Evolutionary conservation across 2,888 invertebrate species (phyloP).

Genomic region (Carpatolechia fugitivella): DNA sequence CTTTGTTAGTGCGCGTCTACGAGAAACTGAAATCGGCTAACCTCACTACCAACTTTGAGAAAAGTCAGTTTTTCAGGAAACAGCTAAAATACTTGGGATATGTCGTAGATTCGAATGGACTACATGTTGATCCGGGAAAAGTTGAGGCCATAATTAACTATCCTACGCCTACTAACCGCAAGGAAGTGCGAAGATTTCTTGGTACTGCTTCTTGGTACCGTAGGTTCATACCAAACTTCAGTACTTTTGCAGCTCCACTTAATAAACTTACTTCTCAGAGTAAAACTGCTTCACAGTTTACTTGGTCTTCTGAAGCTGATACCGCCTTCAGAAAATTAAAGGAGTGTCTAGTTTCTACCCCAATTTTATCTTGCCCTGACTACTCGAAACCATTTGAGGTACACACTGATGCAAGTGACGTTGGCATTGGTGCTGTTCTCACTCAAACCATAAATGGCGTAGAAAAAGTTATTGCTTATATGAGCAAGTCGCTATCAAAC

Average conservation of each 20-base stretch:
- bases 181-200: not conserved
- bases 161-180: no score
- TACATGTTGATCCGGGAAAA: not conserved
- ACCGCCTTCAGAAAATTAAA: slow-evolving; percentile 25
- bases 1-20: no score
- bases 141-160: not conserved
- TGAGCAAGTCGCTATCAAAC: slow-evolving; percentile 15
- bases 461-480: slow-evolving; percentile 20
- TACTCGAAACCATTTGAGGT: slow-evolving; percentile 20
- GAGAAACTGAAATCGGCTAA: no score
- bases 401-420: slow-evolving; percentile 14
- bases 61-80: no score
- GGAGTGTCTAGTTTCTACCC: slow-evolving; percentile 16
- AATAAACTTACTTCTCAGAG: slow-evolving; percentile 26
- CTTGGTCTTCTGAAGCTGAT: slow-evolving; percentile 28
- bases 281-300: slow-evolving; percentile 23
- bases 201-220: slow-evolving; percentile 19
- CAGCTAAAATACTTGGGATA: no score
- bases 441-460: slow-evolving; percentile 9
- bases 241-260: slow-evolving; percentile 27
- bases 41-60: no score
- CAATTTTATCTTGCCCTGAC: slow-evolving; percentile 22
- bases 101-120: not conserved
- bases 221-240: slow-evolving; percentile 29
- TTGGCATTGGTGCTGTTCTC: slow-evolving; percentile 6